Percentiles rank a stretch among this genome's conserved stretches.
phyloP scores from a whole-genome alignment of 2,797 vertebrate species.

The Aythya fuligula region DNA sequence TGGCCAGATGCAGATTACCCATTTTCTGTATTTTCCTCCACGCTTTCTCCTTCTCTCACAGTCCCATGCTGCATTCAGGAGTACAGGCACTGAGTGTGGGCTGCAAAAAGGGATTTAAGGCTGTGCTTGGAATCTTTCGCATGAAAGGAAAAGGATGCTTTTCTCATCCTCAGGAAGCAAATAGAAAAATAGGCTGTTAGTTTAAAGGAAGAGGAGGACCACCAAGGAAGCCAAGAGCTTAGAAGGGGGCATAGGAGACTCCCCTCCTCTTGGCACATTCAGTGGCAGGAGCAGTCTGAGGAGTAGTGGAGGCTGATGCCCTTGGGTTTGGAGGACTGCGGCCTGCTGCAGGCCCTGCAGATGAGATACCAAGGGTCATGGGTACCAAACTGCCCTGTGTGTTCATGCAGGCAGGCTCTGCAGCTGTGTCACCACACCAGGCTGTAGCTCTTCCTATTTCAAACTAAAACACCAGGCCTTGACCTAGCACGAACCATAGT shows the following conservation, averaged over 20 bases:
- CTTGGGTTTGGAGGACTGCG: fast-evolving
- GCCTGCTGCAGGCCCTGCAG: neutral
- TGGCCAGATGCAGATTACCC: neutral
- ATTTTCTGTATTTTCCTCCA: neutral
- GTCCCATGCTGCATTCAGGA: neutral
- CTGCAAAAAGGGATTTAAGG: neutral
- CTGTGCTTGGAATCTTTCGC: neutral
- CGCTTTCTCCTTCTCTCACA: fast-evolving
- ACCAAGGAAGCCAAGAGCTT: neutral
- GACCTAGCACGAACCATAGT: neutral
- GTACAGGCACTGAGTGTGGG: fast-evolving
- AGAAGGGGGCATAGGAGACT: neutral
- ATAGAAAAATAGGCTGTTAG: fast-evolving
- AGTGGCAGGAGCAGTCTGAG: neutral
- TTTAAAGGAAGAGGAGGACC: neutral
- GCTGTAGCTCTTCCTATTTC: neutral
- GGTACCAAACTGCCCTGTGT: neutral
- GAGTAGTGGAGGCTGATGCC: fast-evolving
- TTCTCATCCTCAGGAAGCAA: neutral
- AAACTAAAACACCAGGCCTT: neutral
- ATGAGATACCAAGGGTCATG: fast-evolving
- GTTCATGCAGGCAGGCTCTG: neutral
- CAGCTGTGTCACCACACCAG: neutral
- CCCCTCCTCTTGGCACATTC: neutral
- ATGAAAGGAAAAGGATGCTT: neutral